These are phyloP conservation scores for Dolomedes plantarius DNA, from an alignment of 2,888 invertebrate genomes.

Conservation along the genomic window DNA sequence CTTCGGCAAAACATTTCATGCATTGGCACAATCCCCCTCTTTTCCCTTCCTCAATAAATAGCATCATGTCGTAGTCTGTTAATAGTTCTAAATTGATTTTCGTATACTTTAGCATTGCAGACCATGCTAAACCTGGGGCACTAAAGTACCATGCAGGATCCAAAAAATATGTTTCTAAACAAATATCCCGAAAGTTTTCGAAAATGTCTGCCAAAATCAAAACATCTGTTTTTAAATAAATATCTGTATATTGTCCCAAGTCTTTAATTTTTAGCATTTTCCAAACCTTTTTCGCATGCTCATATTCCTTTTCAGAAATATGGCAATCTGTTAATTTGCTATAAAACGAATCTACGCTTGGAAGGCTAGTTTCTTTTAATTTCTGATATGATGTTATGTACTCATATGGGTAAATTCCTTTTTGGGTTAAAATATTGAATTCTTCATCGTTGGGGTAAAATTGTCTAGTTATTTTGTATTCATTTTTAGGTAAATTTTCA, in stretches of 20 bases:
- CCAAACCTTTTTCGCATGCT: constrained; percentile 73
- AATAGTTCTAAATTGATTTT: constrained; percentile 74
- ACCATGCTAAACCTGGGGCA: constrained; percentile 75
- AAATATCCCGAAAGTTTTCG: constrained; percentile 75
- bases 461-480: background rate
- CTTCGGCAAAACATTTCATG: constrained; percentile 19
- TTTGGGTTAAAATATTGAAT: background rate
- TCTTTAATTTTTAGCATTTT: constrained; percentile 73
- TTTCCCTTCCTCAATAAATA: constrained; percentile 74
- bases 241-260: constrained; percentile 73
- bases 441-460: background rate
- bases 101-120: constrained; percentile 74
- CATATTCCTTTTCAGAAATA: constrained; percentile 66
- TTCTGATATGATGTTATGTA: background rate
- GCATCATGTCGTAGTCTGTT: constrained; percentile 74
- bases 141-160: constrained; percentile 74
- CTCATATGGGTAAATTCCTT: constrained; percentile 9
- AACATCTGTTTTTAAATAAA: constrained; percentile 74
- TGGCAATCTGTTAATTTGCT: background rate
- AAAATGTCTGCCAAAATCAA: constrained; percentile 75
- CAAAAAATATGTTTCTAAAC: constrained; percentile 73
- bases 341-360: background rate
- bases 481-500: background rate
- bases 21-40: constrained; percentile 69
- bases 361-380: background rate